Evolutionary conservation across 1,140 invertebrate species (phyloP), one percentile per base, ranked within the genome.

Genomic region (Chrysomallon squamiferum): DNA sequence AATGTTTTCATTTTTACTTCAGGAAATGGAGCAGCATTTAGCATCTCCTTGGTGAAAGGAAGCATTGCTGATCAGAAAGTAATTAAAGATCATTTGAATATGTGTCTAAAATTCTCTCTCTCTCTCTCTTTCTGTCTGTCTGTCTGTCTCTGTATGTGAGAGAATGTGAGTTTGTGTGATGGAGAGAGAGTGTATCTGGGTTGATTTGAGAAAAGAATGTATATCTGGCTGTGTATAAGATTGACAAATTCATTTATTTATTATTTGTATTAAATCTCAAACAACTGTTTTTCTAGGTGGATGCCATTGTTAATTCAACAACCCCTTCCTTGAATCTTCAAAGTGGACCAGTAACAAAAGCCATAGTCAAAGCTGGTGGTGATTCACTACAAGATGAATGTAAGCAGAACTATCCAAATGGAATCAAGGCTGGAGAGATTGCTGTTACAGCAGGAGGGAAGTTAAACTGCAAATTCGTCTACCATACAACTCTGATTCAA

Each of bases 221-320:
- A 11, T 13, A 43, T 13, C 0, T 43, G 41, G 11, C 41, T 13
- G 0, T 11, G 11, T n/a, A 13, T 11, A 43, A n/a, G n/a, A 43
- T 43, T 11, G 41, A 43, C n/a, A n/a, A 43, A 13, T 43, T 43
- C n/a, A n/a, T n/a, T n/a, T n/a, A n/a, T n/a, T n/a, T n/a, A n/a
- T n/a, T n/a, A n/a, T n/a, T n/a, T n/a, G n/a, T n/a, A n/a, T n/a
- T n/a, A n/a, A n/a, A n/a, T n/a, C n/a, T n/a, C n/a, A n/a, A n/a
- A n/a, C n/a, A n/a, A n/a, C n/a, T n/a, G n/a, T n/a, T n/a, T n/a
- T 69, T 49, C 45, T 59, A 81, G 79, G 72, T 71, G 52, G 74
- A 79, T 68, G 73, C 76, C 0, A 68, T 81, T 38, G 76, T 79
- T 2, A 79, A 77, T 56, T 72, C 76, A 11, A 49, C 69, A n/a